phyloP scores from a whole-genome alignment of 2,113 vertebrate genomes.

The Enhydra lutris region DNA sequence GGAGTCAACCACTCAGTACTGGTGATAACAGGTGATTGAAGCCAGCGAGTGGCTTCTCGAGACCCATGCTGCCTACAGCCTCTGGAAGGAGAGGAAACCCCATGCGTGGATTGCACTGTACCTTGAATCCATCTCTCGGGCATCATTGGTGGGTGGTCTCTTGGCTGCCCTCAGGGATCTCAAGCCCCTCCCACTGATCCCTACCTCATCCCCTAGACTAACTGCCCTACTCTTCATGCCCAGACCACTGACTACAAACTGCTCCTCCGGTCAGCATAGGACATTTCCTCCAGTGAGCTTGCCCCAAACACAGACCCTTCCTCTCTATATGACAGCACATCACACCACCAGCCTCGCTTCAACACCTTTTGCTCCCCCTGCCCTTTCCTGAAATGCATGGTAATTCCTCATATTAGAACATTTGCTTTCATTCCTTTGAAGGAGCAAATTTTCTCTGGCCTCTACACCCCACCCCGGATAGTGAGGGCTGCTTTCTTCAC shows the following conservation, averaged over 20 bases:
- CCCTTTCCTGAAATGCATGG: not conserved
- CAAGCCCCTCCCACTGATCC: not conserved
- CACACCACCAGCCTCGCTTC: rapidly evolving
- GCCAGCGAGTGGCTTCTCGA: rapidly evolving
- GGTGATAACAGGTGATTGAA: not conserved
- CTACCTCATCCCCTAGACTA: not conserved
- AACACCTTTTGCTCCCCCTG: not conserved
- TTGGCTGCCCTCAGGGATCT: not conserved
- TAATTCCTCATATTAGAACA: not conserved
- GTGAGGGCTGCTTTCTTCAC: not conserved
- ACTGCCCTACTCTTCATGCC: not conserved
- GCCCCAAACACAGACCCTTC: not conserved
- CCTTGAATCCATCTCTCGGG: not conserved
- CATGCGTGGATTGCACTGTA: rapidly evolving
- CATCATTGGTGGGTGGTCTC: not conserved
- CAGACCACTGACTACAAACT: not conserved
- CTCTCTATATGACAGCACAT: not conserved
- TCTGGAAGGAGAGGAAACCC: not conserved
- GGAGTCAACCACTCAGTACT: not conserved
- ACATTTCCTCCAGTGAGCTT: not conserved
- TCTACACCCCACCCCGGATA: rapidly evolving
- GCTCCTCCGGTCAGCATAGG: not conserved
- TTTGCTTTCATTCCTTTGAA: not conserved
- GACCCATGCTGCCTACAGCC: not conserved
- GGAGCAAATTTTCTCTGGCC: not conserved